phyloP scores from a whole-genome alignment of 2,888 invertebrate species.

The Cephus sareptanus region DNA sequence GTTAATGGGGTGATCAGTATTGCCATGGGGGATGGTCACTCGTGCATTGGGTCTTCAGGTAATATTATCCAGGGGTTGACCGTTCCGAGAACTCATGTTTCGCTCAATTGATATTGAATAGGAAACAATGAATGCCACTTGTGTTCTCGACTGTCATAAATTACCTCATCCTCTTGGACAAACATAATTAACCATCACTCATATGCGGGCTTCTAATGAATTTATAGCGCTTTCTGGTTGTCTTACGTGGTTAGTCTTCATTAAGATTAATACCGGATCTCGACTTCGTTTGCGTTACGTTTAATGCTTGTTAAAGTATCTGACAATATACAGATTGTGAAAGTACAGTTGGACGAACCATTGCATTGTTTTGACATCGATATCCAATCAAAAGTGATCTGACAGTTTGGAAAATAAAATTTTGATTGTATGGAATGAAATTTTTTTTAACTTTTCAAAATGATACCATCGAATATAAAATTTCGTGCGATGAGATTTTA shows the following conservation, averaged over 20 bases:
- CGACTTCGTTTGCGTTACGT: constrained; percentile 11
- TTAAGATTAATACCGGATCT: constrained; percentile 31
- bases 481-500: not conserved
- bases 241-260: constrained; percentile 29
- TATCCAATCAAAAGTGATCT: not conserved
- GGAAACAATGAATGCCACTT: not conserved
- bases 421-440: not conserved
- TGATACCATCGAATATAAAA: not conserved
- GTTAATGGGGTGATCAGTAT: not conserved
- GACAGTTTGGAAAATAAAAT: not conserved
- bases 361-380: not conserved
- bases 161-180: not conserved
- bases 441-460: not conserved
- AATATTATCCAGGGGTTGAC: not conserved
- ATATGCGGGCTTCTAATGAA: constrained; percentile 38
- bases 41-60: not conserved
- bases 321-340: not conserved
- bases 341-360: not conserved
- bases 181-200: constrained; percentile 12
- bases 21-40: not conserved
- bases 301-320: not conserved
- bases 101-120: not conserved
- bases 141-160: not conserved
- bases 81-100: not conserved
- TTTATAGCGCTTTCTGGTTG: constrained; percentile 40